A percentile compares a stretch with the other conserved stretches of the same genome.
Conservation (phyloP, 2,888 invertebrate species). For the Dysmachus trigonus region DNA sequence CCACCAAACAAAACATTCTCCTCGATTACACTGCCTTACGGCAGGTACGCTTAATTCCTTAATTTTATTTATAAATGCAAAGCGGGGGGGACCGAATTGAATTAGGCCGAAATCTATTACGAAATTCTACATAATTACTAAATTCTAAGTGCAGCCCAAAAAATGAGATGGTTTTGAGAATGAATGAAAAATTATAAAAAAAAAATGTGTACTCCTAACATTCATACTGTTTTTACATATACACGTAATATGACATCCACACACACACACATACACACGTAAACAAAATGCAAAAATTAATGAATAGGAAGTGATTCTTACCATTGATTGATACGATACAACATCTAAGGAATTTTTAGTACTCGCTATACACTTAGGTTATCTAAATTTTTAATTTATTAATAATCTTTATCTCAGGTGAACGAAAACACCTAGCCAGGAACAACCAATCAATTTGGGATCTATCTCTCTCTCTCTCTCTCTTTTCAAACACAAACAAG, state of each 20-base stretch:
- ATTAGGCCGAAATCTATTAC: constrained; percentile 5
- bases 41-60: neutral
- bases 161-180: neutral
- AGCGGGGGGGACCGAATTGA: neutral
- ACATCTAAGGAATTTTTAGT: constrained; percentile 17
- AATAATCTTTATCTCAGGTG: neutral
- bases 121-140: neutral
- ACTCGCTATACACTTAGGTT: neutral
- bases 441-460: constrained; percentile 29
- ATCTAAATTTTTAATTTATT: neutral
- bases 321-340: neutral
- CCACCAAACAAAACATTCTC: constrained; percentile 16
- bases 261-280: neutral
- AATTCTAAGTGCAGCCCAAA: constrained; percentile 43
- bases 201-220: neutral
- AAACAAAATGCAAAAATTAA: neutral
- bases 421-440: constrained; percentile 1
- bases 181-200: neutral
- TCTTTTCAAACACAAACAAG: neutral
- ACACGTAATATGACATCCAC: neutral
- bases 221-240: neutral
- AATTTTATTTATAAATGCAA: neutral
- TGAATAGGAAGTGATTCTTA: constrained; percentile 12
- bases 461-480: too few relatives aligned
- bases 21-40: neutral